Base-by-base conservation (phyloP, 2,888 invertebrate species). In the Tipula unca region DNA sequence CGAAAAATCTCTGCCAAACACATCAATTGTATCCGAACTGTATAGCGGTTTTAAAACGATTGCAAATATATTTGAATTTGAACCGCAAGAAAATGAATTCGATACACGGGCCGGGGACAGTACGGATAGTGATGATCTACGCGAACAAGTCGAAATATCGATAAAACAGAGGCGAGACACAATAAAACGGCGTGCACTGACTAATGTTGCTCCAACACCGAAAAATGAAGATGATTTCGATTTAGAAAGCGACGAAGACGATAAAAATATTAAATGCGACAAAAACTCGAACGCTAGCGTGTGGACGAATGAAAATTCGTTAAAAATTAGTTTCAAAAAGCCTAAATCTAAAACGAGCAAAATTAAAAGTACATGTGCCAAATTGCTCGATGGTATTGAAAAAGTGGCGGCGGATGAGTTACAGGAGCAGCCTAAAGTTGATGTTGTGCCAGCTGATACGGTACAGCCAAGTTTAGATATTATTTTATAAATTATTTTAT, bases 11-110 rank as follows among this genome's bases (percentile, higher is more conserved):
- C n/a, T 85, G 3, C 85, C 85, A 1, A 32, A 29, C n/a, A 36
- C 85, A 54, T 29, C 29, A 14, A 48, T 85, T 5, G 85, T 85
- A 29, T 29, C 48, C 32, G 85, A 85, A 17, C n/a, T 85, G 17
- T 54, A 8, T 10, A 54, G 17, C 0, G 29, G 85, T 29, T 29
- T 85, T 29, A 54, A 85, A 83, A 83, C n/a, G 6, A 29, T 83
- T 17, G 17, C 32, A 1, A 83, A n/a, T n/a, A 83, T 83, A 32
- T 83, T 83, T 83, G 83, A 32, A 5, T 32, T 83, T 5, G 35
- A 29, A n/a, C 32, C 83, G n/a, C 1, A 1, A 4, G 69, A 69
- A 69, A 8, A 25, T 1, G 69, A 69, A 25, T 1, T 13, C 1
- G 17, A 29, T 83, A 0, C 14, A 14, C 32, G 4, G 1, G n/a